phyloP scores from a whole-genome alignment of 2,113 vertebrate species.

The Nesogale talazaci region DNA sequence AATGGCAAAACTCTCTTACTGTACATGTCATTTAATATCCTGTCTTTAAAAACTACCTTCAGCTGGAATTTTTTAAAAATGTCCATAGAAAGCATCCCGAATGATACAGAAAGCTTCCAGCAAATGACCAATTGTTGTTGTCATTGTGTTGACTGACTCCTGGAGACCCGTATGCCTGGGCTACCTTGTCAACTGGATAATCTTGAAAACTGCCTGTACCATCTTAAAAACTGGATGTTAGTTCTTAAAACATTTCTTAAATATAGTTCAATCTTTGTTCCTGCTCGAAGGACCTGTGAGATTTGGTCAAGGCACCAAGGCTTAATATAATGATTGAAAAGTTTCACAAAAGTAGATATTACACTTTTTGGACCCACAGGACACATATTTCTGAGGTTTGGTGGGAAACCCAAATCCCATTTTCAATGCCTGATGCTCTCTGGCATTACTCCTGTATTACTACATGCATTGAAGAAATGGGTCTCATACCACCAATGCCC shows the following conservation, averaged over 20 bases:
- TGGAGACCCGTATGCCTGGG: not conserved
- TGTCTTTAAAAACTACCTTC: not conserved
- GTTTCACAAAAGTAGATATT: not conserved
- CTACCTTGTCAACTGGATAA: too few relatives aligned
- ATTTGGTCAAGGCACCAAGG: not conserved
- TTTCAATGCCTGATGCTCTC: too few relatives aligned
- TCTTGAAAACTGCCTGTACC: not conserved
- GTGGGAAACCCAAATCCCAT: too few relatives aligned
- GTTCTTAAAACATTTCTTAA: not conserved
- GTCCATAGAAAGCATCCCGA: not conserved
- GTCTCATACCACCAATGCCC: too few relatives aligned
- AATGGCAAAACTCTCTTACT: not conserved
- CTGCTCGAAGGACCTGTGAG: not conserved
- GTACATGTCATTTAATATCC: not conserved
- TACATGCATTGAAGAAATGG: too few relatives aligned
- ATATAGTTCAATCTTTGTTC: not conserved
- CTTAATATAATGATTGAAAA: not conserved
- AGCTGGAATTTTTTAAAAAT: not conserved
- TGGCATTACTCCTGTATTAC: too few relatives aligned
- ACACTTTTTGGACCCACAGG: not conserved
- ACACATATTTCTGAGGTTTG: too few relatives aligned
- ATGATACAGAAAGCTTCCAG: not conserved
- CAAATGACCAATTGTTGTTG: not conserved
- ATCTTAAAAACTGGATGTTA: not conserved
- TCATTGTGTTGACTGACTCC: not conserved